phyloP scores from a whole-genome alignment of 1,140 invertebrate genomes.

The Heterodera schachtii region DNA sequence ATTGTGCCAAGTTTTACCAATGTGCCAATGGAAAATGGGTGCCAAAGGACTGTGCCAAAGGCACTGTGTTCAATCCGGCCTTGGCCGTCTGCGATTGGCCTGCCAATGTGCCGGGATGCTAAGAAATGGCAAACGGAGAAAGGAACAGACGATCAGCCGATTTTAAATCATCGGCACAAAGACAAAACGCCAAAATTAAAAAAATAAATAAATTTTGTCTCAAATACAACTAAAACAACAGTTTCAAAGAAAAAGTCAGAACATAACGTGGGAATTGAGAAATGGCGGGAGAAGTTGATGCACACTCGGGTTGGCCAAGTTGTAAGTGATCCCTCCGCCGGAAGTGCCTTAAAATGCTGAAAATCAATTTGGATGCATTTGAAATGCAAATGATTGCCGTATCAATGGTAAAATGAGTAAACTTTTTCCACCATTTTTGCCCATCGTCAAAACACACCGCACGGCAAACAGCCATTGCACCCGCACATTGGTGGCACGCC shows the following conservation, averaged over 20 bases:
- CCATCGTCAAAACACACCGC: constrained; percentile 9
- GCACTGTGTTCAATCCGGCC: constrained; percentile 52
- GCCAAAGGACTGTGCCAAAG: constrained; percentile 47
- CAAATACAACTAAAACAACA: background rate
- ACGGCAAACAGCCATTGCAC: constrained; percentile 3
- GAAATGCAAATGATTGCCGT: background rate
- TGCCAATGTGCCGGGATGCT: constrained; percentile 48
- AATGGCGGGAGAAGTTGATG: background rate
- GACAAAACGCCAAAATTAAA: too few species aligned
- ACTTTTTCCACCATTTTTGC: background rate
- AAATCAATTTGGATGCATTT: background rate
- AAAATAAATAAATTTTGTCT: background rate
- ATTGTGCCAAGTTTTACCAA: constrained; percentile 36
- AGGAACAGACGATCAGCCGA: too few species aligned
- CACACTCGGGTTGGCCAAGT: background rate
- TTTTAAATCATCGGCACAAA: too few species aligned
- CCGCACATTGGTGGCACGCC: background rate
- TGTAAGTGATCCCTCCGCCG: background rate
- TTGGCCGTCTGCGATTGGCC: constrained; percentile 56
- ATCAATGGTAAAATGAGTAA: background rate
- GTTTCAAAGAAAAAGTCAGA: background rate
- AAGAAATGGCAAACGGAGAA: background rate
- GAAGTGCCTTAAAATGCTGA: background rate
- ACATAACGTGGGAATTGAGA: background rate
- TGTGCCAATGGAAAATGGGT: constrained; percentile 48